phyloP scores from a whole-genome alignment of 2,797 vertebrate species.

The Potorous gilbertii region DNA sequence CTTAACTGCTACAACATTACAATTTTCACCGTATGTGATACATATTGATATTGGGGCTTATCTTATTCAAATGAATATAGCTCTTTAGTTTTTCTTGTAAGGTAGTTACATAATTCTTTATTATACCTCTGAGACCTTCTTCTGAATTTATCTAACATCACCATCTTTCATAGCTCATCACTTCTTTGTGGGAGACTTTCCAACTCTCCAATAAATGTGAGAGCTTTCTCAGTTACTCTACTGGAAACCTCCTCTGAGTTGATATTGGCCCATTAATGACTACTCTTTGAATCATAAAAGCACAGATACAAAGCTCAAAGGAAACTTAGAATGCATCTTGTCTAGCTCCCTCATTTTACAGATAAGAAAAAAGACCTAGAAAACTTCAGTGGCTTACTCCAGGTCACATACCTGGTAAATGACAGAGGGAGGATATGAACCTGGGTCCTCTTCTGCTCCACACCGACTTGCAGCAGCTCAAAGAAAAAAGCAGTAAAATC shows the following conservation, averaged over 20 bases:
- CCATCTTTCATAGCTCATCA: slow-evolving; percentile 37
- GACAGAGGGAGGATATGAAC: background rate
- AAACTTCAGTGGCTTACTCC: background rate
- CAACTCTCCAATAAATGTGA: background rate
- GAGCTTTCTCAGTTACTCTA: background rate
- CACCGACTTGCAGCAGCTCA: background rate
- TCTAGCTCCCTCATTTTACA: background rate
- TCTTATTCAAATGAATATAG: background rate
- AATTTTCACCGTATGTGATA: background rate
- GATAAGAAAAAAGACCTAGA: background rate
- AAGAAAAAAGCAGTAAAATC: slow-evolving; percentile 23
- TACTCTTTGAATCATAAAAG: background rate
- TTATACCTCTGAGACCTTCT: slow-evolving; percentile 20
- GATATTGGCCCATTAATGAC: background rate
- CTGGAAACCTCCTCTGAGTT: background rate
- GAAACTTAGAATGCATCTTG: background rate
- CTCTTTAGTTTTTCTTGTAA: slow-evolving; percentile 22
- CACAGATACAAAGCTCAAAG: background rate
- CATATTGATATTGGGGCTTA: background rate
- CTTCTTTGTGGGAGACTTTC: slow-evolving; percentile 37
- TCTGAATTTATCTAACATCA: slow-evolving; percentile 3
- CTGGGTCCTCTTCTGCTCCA: background rate
- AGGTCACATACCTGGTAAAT: background rate
- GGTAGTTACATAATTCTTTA: slow-evolving; percentile 16
- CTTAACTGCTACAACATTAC: background rate